Evolutionary conservation across 2,888 invertebrate genomes (phyloP), one percentile per base, ranked within the genome.

Genomic region (Acanthosepion lycidas): DNA sequence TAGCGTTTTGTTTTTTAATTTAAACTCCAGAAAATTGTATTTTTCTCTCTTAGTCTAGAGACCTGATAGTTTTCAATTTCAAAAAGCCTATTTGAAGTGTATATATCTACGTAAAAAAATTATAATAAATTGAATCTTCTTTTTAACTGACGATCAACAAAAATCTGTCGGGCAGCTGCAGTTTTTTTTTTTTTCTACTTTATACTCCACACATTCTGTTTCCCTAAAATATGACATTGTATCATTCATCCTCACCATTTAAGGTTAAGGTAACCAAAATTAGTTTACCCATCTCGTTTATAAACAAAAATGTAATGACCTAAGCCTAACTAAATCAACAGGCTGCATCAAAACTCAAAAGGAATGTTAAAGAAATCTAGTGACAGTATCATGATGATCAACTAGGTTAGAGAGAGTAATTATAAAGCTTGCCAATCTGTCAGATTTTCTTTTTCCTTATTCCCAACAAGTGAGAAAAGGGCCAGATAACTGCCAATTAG

Each of bases 281-380:
- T n/a, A 33, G 33, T 78, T 78, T 78, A 78, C 18, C 78, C n/a
- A 78, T n/a, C 78, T 78, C 78, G n/a, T 78, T 78, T 78, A n/a
- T 78, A 78, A 78, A 78, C 78, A 78, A n/a, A 78, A n/a, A n/a
- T 78, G n/a, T 78, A n/a, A 78, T 78, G 78, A 33, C 78, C n/a
- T 78, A 78, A 78, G 78, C 78, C 33, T 78, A 33, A 78, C 78
- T 78, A 78, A 78, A 78, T 78, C 78, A 78, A 78, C n/a, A 78
- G 33, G 9, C 78, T 78, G 78, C n/a, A 78, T 78, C 78, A 78
- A 78, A 78, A n/a, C 33, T 78, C 78, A 78, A 78, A 42, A 42
- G 42, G 78, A 33, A 78, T 78, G 78, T 78, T 78, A 12, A 78
- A 78, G n/a, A 78, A 78, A 78, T 78, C 78, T 78, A 12, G 78